Conservation (phyloP, 2,113 vertebrate genomes). For the Aspidoscelis tigris region DNA sequence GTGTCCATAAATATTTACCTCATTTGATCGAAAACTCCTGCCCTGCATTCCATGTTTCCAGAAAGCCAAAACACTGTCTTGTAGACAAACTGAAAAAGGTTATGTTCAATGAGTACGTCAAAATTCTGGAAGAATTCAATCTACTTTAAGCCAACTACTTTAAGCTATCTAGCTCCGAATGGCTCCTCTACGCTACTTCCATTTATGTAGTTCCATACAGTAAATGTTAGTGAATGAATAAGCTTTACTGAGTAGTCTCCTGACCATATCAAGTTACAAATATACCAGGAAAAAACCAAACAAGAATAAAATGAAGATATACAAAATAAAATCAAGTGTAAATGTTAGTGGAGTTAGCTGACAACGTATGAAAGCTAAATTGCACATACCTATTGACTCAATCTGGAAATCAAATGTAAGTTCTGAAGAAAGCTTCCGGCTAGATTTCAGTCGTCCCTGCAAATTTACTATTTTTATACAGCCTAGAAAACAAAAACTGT, state of each 20-base stretch:
- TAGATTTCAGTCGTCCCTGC: conserved; percentile 95
- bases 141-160: not conserved
- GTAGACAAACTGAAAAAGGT: conserved; percentile 89
- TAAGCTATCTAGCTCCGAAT: not conserved
- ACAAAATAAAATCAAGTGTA: too few species aligned
- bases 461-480: conserved; percentile 99
- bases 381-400: conserved; percentile 89
- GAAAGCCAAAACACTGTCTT: conserved; percentile 96
- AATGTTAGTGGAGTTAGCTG: not conserved
- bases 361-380: conserved; percentile 11
- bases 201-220: not conserved
- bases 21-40: conserved; percentile 95
- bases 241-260: too few species aligned
- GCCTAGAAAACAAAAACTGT: conserved; percentile 74
- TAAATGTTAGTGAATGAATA: too few species aligned
- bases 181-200: too few species aligned
- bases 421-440: conserved; percentile 93
- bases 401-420: conserved; percentile 99
- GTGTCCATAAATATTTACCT: conserved; percentile 77
- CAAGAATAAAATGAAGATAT: too few species aligned
- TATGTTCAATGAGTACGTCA: not conserved
- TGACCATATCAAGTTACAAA: too few species aligned
- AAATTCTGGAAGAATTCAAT: not conserved
- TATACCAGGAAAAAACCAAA: too few species aligned
- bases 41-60: conserved; percentile 99